phyloP scores from a whole-genome alignment of 2,888 invertebrate species.

The Creontiades dilutus region DNA sequence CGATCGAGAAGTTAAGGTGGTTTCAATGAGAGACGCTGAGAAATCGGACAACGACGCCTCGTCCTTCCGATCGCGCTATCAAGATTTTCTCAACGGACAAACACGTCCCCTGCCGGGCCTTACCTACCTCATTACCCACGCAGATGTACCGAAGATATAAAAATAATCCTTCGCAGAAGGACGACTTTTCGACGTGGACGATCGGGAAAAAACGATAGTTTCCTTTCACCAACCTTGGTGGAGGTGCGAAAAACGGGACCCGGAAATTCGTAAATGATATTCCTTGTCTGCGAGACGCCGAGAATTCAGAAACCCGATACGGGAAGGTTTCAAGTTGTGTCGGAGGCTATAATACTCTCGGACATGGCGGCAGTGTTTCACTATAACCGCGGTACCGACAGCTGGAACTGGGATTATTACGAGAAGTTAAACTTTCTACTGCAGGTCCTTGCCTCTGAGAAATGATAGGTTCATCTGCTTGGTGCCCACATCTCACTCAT shows the following conservation, averaged over 20 bases:
- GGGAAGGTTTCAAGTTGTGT: constrained; percentile 26
- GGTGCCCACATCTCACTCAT: background rate
- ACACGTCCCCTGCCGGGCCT: background rate
- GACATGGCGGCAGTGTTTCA: constrained; percentile 14
- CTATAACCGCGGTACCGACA: background rate
- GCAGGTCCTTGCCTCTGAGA: no score
- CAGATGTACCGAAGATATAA: background rate
- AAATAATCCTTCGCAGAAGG: background rate
- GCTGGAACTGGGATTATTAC: background rate
- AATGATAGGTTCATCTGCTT: background rate
- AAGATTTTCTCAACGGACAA: constrained; percentile 22
- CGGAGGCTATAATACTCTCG: background rate
- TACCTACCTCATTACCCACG: constrained; percentile 16
- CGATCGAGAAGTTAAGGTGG: no score
- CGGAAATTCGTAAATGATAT: constrained; percentile 48
- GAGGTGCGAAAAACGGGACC: background rate
- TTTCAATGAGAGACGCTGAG: background rate
- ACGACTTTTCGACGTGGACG: background rate
- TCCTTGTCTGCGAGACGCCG: background rate
- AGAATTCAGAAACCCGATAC: background rate
- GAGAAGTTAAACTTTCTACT: background rate
- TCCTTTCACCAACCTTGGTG: constrained; percentile 29
- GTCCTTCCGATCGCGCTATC: constrained; percentile 22
- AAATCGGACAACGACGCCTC: background rate
- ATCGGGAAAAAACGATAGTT: background rate